Evolutionary conservation across 2,797 vertebrate species (phyloP).

Genomic region (Spondyliosoma cantharus): DNA sequence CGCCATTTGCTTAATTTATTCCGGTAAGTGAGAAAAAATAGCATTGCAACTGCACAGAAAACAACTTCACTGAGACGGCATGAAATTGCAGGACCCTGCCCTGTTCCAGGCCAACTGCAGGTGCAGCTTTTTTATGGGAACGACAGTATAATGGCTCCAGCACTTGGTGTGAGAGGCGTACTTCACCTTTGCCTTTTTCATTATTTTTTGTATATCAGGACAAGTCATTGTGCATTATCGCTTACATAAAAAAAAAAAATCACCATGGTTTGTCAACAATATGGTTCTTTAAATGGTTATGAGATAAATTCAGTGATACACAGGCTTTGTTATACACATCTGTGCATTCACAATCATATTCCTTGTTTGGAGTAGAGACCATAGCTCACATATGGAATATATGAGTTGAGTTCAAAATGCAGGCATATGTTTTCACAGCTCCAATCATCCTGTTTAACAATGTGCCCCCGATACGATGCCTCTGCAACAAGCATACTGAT

Average conservation of each 20-base stretch:
- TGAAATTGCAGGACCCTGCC: constrained; percentile 2
- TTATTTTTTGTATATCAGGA: neutral
- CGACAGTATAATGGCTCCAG: neutral
- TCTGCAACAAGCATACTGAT: neutral
- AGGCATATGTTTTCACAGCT: neutral
- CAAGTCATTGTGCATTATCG: neutral
- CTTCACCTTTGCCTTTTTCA: neutral
- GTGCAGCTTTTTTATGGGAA: neutral
- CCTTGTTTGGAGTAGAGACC: neutral
- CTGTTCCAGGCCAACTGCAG: neutral
- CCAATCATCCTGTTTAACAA: neutral
- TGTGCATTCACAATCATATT: neutral
- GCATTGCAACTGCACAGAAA: neutral
- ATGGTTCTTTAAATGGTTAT: neutral
- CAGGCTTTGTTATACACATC: neutral
- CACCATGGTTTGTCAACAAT: neutral
- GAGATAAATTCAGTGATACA: neutral
- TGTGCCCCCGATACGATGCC: too few relatives aligned
- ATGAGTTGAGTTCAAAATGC: constrained; percentile 1
- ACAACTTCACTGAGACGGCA: neutral
- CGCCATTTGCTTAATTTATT: constrained; percentile 38
- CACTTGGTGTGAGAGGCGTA: too few relatives aligned
- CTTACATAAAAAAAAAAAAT: neutral
- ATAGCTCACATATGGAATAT: neutral
- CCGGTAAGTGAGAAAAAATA: constrained; percentile 4